Evolutionary conservation across 92 coral and sea anemone species (phyloP), one percentile per base, ranked within the genome.

Genomic region (Porites cylindrica): DNA sequence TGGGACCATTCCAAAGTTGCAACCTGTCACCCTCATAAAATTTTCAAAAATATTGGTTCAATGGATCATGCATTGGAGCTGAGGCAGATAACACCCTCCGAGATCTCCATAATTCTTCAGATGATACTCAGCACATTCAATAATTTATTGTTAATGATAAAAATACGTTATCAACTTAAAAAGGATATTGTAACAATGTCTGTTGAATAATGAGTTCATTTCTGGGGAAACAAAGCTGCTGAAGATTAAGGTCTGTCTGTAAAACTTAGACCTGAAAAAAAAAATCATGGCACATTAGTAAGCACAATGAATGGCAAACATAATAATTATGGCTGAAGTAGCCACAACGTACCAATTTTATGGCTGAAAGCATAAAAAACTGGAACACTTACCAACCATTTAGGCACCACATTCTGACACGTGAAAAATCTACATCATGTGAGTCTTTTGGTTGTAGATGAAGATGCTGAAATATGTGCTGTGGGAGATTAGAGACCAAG

Each of bases 321-420:
- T 70, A 10, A 13, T 4, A 1, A 70, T 38, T 2, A 26, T 14
- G 11, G 17, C 11, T 24, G 8, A 6, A 11, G 74, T 70, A 14
- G n/a, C 2, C 20, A 6, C n/a, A 24, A 13, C 10, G n/a, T 8
- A 29, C n/a, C 1, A 26, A 4, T 38, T 3, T 4, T 38, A 38
- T 4, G 47, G 47, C 47, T 38, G 13, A 10, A 66, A 21, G 21
- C 12, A 4, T 29, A 19, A 51, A 70, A 71, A 32, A 13, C 76
- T 10, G 16, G 3, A 56, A 7, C 32, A 85, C 93, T 51, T 32
- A 93, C 99, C 98, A 97, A 67, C 99, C 99, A 72, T 97, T 93
- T 3, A 97, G 93, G 83, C 96, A 91, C 99, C 99, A 97, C 96
- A 96, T 97, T 75, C 99, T 81, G 2, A 97, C 97, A 59, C 99